These are phyloP conservation scores for Tetramorium simillimum DNA, from an alignment of 1,140 invertebrate genomes.

Conservation along the genomic window DNA sequence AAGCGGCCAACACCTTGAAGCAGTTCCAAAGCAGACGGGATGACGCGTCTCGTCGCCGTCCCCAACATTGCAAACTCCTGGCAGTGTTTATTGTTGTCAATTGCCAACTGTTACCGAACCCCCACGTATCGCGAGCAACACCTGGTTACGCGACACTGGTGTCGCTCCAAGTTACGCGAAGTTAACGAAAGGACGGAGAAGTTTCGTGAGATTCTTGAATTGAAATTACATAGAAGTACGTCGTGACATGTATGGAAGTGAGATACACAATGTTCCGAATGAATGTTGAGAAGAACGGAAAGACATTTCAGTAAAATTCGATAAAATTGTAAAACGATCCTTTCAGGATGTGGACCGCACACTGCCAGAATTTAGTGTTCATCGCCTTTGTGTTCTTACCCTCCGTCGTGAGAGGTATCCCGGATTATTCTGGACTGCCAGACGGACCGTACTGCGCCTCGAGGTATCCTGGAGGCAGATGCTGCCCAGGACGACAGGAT, in stretches of 20 bases:
- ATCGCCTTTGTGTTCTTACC: conserved; percentile 58
- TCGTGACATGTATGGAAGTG: not conserved
- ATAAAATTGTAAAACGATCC: not conserved
- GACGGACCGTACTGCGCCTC: conserved; percentile 84
- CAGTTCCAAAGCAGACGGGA: conserved; percentile 60
- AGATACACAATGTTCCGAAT: no score
- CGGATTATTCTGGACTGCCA: conserved; percentile 75
- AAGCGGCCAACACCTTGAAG: conserved; percentile 47
- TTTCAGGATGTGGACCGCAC: conserved; percentile 64
- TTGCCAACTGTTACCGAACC: conserved; percentile 60
- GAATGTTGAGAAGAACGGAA: not conserved
- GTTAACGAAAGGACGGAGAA: not conserved
- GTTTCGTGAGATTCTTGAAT: not conserved
- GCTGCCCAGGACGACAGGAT: conserved; percentile 90
- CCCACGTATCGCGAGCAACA: conserved; percentile 1
- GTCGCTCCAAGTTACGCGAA: not conserved
- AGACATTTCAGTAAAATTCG: not conserved
- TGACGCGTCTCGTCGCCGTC: conserved; percentile 30
- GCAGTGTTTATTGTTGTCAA: conserved; percentile 42
- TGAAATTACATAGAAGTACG: not conserved
- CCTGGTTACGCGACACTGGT: conserved; percentile 16
- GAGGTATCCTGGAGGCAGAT: conserved; percentile 80
- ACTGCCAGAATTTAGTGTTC: conserved; percentile 44
- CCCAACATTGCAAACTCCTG: conserved; percentile 44
- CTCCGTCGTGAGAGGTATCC: conserved; percentile 55